phyloP scores from a whole-genome alignment of 2,113 vertebrate genomes.

The Mesoclemmys tuberculata region DNA sequence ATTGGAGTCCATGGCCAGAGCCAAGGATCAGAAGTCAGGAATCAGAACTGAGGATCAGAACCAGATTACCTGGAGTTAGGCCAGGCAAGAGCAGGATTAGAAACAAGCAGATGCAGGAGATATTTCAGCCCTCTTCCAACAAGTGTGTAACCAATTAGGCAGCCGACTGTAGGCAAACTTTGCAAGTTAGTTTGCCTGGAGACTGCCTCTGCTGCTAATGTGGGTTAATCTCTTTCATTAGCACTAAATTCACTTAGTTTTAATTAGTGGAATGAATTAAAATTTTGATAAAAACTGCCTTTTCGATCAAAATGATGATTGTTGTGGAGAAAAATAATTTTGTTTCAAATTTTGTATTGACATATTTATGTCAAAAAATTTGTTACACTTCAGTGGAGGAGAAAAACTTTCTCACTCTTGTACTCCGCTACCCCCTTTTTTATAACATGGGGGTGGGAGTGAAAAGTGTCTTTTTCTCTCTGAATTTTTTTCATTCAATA shows the following conservation, averaged over 20 bases:
- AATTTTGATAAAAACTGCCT: background rate
- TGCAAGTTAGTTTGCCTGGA: background rate
- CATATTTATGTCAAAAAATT: background rate
- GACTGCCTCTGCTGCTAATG: background rate
- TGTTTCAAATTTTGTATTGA: background rate
- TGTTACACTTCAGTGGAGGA: background rate
- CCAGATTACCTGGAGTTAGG: background rate
- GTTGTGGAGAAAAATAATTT: background rate
- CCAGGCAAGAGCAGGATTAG: background rate
- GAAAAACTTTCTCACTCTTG: background rate
- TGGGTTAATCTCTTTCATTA: background rate
- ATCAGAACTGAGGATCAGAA: background rate
- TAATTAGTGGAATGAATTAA: background rate
- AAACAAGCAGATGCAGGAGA: background rate
- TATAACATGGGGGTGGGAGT: background rate
- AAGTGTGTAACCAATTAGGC: background rate
- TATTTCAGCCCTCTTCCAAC: background rate
- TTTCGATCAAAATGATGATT: background rate
- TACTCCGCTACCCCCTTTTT: background rate
- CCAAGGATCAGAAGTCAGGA: too few species aligned
- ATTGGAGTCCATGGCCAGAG: background rate
- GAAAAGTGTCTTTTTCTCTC: background rate
- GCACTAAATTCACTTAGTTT: background rate
- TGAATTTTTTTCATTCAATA: background rate
- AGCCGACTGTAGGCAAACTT: background rate